Evolutionary conservation across 2,113 vertebrate species (phyloP).

Genomic region (Baryphthengus martii): DNA sequence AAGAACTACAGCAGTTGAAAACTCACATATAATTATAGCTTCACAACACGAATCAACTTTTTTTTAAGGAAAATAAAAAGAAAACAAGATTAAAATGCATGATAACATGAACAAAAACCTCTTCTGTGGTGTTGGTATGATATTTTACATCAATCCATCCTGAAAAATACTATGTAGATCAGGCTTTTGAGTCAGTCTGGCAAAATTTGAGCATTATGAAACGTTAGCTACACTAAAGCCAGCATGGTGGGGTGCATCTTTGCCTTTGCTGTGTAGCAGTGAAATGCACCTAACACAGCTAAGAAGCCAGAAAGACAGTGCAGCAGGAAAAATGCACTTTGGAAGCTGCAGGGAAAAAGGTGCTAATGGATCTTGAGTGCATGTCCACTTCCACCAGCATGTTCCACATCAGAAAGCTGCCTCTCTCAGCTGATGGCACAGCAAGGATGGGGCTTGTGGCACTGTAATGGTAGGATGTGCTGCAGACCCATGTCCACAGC

Average conservation of each 20-base stretch:
- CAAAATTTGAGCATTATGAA: not conserved
- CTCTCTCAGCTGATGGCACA: fast-evolving
- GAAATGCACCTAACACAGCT: not conserved
- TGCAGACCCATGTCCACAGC: fast-evolving
- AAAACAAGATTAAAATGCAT: not conserved
- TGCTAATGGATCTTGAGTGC: not conserved
- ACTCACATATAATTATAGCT: not conserved
- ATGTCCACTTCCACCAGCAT: not conserved
- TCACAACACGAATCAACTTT: not conserved
- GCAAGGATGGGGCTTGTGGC: fast-evolving
- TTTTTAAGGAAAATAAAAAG: not conserved
- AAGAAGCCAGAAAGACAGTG: not conserved
- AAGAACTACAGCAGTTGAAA: not conserved
- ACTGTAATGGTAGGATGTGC: fast-evolving
- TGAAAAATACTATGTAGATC: not conserved
- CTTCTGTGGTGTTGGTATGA: not conserved
- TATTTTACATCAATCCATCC: not conserved
- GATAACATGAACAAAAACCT: not conserved
- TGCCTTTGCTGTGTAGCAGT: not conserved
- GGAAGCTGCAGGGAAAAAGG: fast-evolving
- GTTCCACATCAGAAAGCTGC: not conserved
- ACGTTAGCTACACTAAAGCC: not conserved
- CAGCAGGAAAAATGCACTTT: not conserved
- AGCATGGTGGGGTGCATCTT: not conserved
- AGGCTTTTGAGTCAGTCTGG: not conserved